A percentile compares a stretch with the other conserved stretches of the same genome.
Conservation (phyloP, 2,888 invertebrate genomes). For the Cacoxenus indagator region DNA sequence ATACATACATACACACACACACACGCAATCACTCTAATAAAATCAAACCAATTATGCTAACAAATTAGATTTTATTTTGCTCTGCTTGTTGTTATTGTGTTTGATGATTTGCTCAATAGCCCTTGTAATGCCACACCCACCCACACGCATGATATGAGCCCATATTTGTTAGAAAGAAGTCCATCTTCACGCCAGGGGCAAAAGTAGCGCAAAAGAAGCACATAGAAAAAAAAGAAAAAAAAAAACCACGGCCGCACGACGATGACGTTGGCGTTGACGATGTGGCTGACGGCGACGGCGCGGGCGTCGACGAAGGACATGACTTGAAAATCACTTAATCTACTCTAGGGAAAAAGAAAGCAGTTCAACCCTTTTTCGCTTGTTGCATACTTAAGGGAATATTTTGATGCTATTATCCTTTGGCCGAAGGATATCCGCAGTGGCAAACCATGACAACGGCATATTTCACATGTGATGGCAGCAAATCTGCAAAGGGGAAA, state of each 20-base stretch:
- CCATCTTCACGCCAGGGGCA: constrained; percentile 34
- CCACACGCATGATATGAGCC: constrained; percentile 30
- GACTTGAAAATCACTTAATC: constrained; percentile 69
- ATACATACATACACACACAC: neutral
- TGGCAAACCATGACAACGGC: constrained; percentile 57
- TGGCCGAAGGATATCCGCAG: constrained; percentile 42
- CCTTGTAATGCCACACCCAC: constrained; percentile 65
- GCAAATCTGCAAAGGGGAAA: constrained; percentile 10
- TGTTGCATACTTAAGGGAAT: constrained; percentile 41
- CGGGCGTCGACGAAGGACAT: constrained; percentile 58
- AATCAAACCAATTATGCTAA: constrained; percentile 68
- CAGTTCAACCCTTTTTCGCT: constrained; percentile 34
- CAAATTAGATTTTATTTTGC: constrained; percentile 57
- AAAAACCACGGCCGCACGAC: constrained; percentile 21
- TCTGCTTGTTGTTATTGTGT: constrained; percentile 19
- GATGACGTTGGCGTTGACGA: too few species aligned
- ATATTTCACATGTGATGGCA: constrained; percentile 49
- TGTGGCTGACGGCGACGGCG: too few species aligned
- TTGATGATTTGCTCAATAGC: constrained; percentile 68
- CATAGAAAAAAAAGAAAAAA: constrained; percentile 28
- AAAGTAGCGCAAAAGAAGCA: constrained; percentile 41
- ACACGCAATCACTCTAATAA: constrained; percentile 30
- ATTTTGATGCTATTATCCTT: constrained; percentile 32
- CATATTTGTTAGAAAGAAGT: constrained; percentile 12
- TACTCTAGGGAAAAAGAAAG: constrained; percentile 39